Conservation (phyloP, 2,113 vertebrate species). For the Mungos mungo region DNA sequence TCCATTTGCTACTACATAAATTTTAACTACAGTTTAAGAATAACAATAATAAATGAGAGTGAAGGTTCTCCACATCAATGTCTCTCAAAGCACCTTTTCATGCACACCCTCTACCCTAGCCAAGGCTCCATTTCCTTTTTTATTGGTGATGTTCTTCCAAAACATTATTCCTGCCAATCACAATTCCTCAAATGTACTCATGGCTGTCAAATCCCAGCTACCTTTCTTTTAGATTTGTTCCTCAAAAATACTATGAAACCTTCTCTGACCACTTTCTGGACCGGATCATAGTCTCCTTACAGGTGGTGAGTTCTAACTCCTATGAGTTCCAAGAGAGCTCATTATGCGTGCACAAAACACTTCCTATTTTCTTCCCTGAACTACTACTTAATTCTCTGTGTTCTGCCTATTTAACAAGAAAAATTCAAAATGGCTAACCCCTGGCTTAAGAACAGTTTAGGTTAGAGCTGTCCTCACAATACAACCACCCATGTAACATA, state of each 20-base stretch:
- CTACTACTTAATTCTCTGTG: not conserved
- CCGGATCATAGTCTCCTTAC: not conserved
- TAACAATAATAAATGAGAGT: not conserved
- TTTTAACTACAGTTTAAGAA: slow-evolving; percentile 11
- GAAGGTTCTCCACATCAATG: not conserved
- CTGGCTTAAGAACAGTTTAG: not conserved
- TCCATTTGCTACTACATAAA: not conserved
- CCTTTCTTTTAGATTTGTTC: not conserved
- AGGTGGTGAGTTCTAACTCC: not conserved
- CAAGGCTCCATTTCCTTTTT: not conserved
- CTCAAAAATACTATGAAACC: not conserved
- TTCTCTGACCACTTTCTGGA: not conserved
- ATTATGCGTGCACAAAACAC: not conserved
- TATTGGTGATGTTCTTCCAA: not conserved
- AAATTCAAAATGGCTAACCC: slow-evolving; percentile 39
- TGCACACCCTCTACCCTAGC: not conserved
- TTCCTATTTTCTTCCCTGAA: not conserved
- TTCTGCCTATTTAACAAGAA: not conserved
- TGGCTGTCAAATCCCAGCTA: not conserved
- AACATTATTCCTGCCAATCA: not conserved
- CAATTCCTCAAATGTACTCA: not conserved
- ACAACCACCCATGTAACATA: not conserved
- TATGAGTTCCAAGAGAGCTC: not conserved
- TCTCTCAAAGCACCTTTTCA: not conserved
- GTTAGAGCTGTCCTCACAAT: not conserved